Percentiles rank a stretch among this genome's conserved stretches.
Conservation (phyloP, 2,797 vertebrate species). For the Anguilla megastoma region DNA sequence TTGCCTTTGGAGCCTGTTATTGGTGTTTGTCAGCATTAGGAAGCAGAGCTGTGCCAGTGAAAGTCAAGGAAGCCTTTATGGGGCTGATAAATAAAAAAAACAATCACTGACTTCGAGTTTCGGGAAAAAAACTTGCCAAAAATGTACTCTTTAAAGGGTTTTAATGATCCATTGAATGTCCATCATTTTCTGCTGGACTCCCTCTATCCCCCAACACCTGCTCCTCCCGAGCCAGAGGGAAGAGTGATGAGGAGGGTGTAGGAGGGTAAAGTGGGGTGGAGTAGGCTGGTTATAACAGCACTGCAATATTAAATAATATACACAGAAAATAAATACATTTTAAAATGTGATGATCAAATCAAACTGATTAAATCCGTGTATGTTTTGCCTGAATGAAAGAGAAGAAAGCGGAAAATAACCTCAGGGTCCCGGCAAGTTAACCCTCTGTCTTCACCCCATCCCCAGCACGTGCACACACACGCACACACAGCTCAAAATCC, state of each 20-base stretch:
- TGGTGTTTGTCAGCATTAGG: too few relatives aligned
- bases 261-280: not conserved
- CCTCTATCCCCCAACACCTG: not conserved
- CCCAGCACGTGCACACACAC: not conserved
- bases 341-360: constrained; percentile 57
- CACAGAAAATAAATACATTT: constrained; percentile 62
- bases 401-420: not conserved
- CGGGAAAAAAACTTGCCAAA: too few relatives aligned
- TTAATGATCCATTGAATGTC: not conserved
- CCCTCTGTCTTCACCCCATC: not conserved
- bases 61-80: too few relatives aligned
- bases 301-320: constrained; percentile 60
- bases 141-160: not conserved
- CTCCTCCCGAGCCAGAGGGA: not conserved
- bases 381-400: constrained; percentile 63
- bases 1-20: too few relatives aligned
- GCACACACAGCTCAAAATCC: not conserved
- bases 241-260: not conserved
- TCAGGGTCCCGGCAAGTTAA: not conserved
- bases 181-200: not conserved
- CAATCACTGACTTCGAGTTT: too few relatives aligned
- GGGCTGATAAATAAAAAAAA: too few relatives aligned
- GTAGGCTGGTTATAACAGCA: not conserved
- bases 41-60: too few relatives aligned
- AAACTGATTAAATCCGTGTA: constrained; percentile 57